Base-by-base conservation (phyloP, 1,140 invertebrate genomes). In the Rhyacophila brunnea region DNA sequence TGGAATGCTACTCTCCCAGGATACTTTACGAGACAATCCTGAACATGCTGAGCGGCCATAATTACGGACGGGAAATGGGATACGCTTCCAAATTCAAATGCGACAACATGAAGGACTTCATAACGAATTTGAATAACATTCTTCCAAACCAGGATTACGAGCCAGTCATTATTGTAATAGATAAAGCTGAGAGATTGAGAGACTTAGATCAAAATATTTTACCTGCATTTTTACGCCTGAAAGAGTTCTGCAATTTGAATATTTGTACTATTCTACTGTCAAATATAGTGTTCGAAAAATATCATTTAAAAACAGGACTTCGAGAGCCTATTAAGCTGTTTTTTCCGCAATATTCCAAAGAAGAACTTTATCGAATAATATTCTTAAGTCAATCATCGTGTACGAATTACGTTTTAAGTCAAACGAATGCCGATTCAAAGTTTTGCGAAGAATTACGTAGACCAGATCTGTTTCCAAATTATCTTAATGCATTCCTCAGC, bases 331-430 rank as follows among this genome's bases (percentile, higher is more conserved):
- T 92, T 19, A 83, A 84, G 55, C 66, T 95, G 10, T 81, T 87
- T 70, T 92, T 93, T 73, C 83, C 89, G 0, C 91, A 93, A 66
- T 96, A 95, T 68, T 87, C 77, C 11, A 88, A 86, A 77, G 85
- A 89, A 9, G 89, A 94, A 69, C 72, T 93, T 0, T 70, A 80
- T n/a, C 78, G 87, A 68, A 90, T 96, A 60, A 80, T 95, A 66
- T 77, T 74, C 56, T 19, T 71, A 15, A 53, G 70, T 17, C 73
- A 75, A 20, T 68, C 72, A 47, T 60, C 63, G n/a, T 79, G 73
- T 63, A 65, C 72, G 6, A 57, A 67, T 35, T 61, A 72, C 59
- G 60, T 77, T 13, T 55, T 71, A 11, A 63, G 34, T n/a, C 68
- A 67, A 64, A 42, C 68, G 46, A 52, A 68, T 15, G 64, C 71